Percentiles rank a stretch among this genome's conserved stretches.
Evolutionary conservation across 2,113 vertebrate species (phyloP).

Genomic region (Columbina picui): DNA sequence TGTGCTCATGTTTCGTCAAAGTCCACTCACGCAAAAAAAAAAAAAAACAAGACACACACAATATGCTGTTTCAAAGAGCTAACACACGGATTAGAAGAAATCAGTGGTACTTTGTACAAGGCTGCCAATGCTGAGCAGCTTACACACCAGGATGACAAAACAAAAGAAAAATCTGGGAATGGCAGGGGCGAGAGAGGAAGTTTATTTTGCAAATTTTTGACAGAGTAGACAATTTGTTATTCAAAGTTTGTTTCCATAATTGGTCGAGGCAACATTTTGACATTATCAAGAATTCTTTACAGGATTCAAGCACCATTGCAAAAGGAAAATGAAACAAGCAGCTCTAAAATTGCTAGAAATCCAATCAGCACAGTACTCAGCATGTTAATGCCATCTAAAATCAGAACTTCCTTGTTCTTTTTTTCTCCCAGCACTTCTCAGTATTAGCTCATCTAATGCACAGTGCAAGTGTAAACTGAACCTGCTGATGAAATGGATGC

Average conservation of each 20-base stretch:
- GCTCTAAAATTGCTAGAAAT: neutral
- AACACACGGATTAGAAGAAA: neutral
- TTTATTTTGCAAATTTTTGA: conserved; percentile 21
- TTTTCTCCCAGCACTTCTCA: neutral
- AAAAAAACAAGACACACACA: neutral
- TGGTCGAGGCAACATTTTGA: neutral
- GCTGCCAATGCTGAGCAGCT: neutral
- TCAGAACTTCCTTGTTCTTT: neutral
- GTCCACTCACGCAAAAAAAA: neutral
- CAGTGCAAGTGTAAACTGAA: neutral
- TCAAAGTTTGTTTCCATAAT: neutral
- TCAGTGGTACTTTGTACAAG: neutral
- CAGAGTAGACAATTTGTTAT: neutral
- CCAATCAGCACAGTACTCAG: neutral
- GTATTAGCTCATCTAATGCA: neutral
- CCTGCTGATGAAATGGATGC: neutral
- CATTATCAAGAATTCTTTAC: neutral
- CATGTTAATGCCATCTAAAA: neutral
- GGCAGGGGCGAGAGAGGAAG: neutral
- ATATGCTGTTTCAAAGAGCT: neutral
- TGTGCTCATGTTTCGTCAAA: neutral
- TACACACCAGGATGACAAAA: neutral
- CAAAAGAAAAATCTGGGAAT: conserved; percentile 2
- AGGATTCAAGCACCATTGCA: neutral
- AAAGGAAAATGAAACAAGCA: neutral